These are phyloP conservation scores for Zophobas morio DNA, from an alignment of 1,140 invertebrate genomes.

Conservation along the genomic window DNA sequence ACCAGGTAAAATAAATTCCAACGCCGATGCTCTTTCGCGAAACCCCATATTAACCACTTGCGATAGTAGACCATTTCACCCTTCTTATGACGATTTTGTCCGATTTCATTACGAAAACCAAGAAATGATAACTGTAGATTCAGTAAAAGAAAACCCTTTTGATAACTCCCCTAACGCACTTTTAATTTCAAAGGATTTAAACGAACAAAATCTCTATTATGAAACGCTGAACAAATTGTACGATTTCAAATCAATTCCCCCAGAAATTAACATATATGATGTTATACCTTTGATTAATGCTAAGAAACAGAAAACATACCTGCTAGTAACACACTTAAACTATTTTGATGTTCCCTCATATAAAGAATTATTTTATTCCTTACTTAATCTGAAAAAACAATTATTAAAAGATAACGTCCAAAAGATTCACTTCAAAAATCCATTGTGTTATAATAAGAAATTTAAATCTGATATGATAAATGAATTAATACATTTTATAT, in stretches of 20 bases:
- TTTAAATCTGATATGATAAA: too few relatives aligned
- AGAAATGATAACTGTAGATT: constrained; percentile 52
- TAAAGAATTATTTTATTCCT: constrained; percentile 60
- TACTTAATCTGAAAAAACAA: constrained; percentile 46
- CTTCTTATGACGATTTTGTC: constrained; percentile 59
- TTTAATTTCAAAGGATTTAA: constrained; percentile 60
- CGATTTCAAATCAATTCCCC: constrained; percentile 49
- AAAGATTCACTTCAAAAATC: constrained; percentile 42
- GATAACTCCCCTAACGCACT: constrained; percentile 56
- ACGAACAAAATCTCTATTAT: constrained; percentile 57
- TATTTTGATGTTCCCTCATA: constrained; percentile 59
- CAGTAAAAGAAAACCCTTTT: constrained; percentile 56
- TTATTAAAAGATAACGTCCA: not conserved
- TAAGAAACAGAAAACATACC: constrained; percentile 53
- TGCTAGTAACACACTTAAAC: constrained; percentile 56
- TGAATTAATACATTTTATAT: too few relatives aligned
- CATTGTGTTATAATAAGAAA: constrained; percentile 50
- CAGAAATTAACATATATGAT: constrained; percentile 49
- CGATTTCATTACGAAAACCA: constrained; percentile 60
- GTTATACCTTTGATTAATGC: constrained; percentile 48
- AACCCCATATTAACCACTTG: not conserved
- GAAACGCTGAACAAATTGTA: constrained; percentile 50
- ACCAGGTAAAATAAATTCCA: constrained; percentile 63
- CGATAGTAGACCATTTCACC: constrained; percentile 30
- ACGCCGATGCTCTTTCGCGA: constrained; percentile 65